phyloP scores from a whole-genome alignment of 2,888 invertebrate genomes.

The Steinernema scapterisci region DNA sequence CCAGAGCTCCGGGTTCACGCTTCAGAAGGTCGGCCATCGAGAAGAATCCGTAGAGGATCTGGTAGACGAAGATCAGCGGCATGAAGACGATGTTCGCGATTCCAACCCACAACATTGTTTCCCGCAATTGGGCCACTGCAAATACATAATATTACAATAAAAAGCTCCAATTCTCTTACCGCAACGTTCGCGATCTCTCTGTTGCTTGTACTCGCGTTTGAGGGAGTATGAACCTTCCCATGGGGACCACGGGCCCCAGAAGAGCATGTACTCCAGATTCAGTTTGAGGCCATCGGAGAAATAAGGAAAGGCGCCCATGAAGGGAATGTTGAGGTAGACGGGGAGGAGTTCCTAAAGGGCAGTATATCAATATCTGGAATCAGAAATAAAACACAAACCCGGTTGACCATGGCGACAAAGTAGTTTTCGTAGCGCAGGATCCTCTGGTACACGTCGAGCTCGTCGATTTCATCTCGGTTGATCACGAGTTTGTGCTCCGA shows the following conservation, averaged over 20 bases:
- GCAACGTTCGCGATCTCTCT: neutral
- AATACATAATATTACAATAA: no score
- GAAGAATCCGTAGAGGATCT: slow-evolving; percentile 89
- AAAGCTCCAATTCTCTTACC: neutral
- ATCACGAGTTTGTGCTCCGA: slow-evolving; percentile 92
- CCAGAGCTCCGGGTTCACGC: slow-evolving; percentile 70
- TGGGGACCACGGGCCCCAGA: slow-evolving; percentile 92
- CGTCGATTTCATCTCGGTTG: slow-evolving; percentile 89
- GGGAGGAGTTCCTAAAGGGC: slow-evolving; percentile 79
- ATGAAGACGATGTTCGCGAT: slow-evolving; percentile 82
- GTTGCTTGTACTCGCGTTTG: slow-evolving; percentile 82
- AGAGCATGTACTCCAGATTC: slow-evolving; percentile 84
- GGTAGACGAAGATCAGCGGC: slow-evolving; percentile 90
- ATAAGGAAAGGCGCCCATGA: slow-evolving; percentile 81
- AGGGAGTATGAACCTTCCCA: slow-evolving; percentile 96
- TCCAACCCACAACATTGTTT: slow-evolving; percentile 74
- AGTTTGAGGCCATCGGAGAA: slow-evolving; percentile 86
- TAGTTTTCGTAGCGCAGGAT: slow-evolving; percentile 94
- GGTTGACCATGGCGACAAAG: slow-evolving; percentile 95
- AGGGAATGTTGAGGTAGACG: slow-evolving; percentile 80
- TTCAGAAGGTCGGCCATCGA: slow-evolving; percentile 79
- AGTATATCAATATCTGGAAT: neutral
- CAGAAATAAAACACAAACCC: slow-evolving; percentile 71
- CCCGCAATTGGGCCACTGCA: slow-evolving; percentile 40
- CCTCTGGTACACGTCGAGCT: slow-evolving; percentile 90